Conservation (phyloP, 2,888 invertebrate species). For the Sympetrum striolatum region DNA sequence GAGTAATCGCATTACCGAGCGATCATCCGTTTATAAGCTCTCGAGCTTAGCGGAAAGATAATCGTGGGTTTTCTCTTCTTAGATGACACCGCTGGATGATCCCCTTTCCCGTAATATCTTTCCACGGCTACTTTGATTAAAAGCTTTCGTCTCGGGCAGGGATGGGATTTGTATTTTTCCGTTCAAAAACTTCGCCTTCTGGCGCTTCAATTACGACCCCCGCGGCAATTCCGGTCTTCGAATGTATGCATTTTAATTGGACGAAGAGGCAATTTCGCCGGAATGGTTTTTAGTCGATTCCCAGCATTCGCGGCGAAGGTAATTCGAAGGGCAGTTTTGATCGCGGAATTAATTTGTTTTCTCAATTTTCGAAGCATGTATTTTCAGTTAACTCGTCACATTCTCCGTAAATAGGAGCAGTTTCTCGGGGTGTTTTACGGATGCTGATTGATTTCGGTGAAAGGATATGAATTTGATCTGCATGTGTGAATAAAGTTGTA, state of each 20-base stretch:
- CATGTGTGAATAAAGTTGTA: too few relatives aligned
- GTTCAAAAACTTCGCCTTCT: not conserved
- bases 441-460: too few relatives aligned
- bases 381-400: too few relatives aligned
- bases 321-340: too few relatives aligned
- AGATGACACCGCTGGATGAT: not conserved
- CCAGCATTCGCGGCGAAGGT: too few relatives aligned
- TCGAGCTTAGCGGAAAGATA: not conserved
- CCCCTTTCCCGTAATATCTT: not conserved
- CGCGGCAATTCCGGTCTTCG: not conserved
- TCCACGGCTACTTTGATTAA: not conserved
- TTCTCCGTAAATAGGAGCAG: too few relatives aligned
- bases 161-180: not conserved
- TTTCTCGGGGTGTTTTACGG: too few relatives aligned
- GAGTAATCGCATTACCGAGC: slow-evolving; percentile 1
- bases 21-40: slow-evolving; percentile 39
- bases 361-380: too few relatives aligned
- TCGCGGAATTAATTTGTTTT: too few relatives aligned
- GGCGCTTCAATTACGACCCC: not conserved
- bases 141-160: not conserved
- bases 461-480: too few relatives aligned
- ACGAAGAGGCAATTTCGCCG: not conserved
- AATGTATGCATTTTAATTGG: not conserved
- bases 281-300: not conserved
- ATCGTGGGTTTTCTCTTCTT: not conserved